phyloP scores from a whole-genome alignment of 2,113 vertebrate species.

The Epinephelus lanceolatus region DNA sequence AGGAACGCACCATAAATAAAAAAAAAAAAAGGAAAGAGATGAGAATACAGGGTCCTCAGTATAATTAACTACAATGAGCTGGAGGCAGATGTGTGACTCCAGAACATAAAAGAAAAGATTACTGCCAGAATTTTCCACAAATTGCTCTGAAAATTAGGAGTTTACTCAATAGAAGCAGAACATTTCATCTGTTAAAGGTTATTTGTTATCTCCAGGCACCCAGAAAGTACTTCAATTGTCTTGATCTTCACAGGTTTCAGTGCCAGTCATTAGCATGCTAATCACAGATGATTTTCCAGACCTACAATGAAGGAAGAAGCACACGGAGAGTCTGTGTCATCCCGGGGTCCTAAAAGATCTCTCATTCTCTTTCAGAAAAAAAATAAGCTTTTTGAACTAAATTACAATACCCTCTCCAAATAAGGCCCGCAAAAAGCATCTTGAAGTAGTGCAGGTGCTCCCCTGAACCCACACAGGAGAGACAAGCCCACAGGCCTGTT shows the following conservation, averaged over 20 bases:
- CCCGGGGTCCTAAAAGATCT: slow-evolving; percentile 37
- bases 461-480: slow-evolving; percentile 34
- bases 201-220: slow-evolving; percentile 80
- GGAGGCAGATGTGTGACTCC: slow-evolving; percentile 70
- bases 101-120: slow-evolving; percentile 72
- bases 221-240: slow-evolving; percentile 74
- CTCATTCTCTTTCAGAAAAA: slow-evolving; percentile 22
- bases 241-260: slow-evolving; percentile 75
- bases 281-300: slow-evolving; percentile 74
- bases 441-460: slow-evolving; percentile 65
- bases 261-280: slow-evolving; percentile 77
- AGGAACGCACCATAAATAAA: slow-evolving; percentile 29
- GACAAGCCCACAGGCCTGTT: slow-evolving; percentile 40
- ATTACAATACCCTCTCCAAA: slow-evolving; percentile 59
- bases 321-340: slow-evolving; percentile 60
- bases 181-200: slow-evolving; percentile 78
- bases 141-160: slow-evolving; percentile 69
- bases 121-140: slow-evolving; percentile 64
- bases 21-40: slow-evolving; percentile 32
- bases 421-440: slow-evolving; percentile 44
- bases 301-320: slow-evolving; percentile 45
- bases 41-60: slow-evolving; percentile 61
- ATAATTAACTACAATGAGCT: slow-evolving; percentile 78
- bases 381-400: slow-evolving; percentile 63
- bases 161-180: slow-evolving; percentile 70